phyloP scores from a whole-genome alignment of 2,113 vertebrate genomes.

The Tachuris rubrigastra region DNA sequence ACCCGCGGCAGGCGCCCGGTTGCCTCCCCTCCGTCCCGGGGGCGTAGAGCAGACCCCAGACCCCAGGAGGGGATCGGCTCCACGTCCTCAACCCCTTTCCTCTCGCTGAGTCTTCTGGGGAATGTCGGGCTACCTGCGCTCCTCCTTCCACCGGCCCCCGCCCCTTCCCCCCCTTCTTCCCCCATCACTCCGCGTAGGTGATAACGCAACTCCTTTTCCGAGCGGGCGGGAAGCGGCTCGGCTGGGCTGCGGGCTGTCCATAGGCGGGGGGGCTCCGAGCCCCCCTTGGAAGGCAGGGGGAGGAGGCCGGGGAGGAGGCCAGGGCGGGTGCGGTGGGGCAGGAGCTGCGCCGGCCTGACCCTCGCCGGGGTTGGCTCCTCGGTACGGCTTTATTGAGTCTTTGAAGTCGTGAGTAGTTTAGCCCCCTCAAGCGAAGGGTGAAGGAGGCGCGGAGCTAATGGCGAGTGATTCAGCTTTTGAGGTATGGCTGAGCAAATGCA shows the following conservation, averaged over 20 bases:
- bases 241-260: not conserved
- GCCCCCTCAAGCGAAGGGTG: not conserved
- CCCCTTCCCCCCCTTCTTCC: not conserved
- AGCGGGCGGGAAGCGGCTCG: not conserved
- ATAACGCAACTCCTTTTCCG: not conserved
- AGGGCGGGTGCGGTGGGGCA: not conserved
- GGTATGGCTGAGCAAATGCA: not conserved
- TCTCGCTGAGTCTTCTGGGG: not conserved
- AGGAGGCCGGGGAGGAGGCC: not conserved
- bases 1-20: too few species aligned
- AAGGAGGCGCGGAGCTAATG: not conserved
- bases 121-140: not conserved
- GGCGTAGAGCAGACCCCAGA: not conserved
- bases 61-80: not conserved
- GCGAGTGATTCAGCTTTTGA: slow-evolving; percentile 56
- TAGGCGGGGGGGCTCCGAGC: rapidly evolving
- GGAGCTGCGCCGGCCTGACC: not conserved
- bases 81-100: not conserved
- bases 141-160: too few species aligned
- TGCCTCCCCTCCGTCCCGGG: not conserved
- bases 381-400: not conserved
- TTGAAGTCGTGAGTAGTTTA: not conserved
- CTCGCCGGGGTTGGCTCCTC: not conserved
- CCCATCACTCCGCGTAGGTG: not conserved
- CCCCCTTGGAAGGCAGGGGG: not conserved